Evolutionary conservation across 2,113 vertebrate genomes (phyloP), one percentile per base, ranked within the genome.

Genomic region (Donacobius atricapilla): DNA sequence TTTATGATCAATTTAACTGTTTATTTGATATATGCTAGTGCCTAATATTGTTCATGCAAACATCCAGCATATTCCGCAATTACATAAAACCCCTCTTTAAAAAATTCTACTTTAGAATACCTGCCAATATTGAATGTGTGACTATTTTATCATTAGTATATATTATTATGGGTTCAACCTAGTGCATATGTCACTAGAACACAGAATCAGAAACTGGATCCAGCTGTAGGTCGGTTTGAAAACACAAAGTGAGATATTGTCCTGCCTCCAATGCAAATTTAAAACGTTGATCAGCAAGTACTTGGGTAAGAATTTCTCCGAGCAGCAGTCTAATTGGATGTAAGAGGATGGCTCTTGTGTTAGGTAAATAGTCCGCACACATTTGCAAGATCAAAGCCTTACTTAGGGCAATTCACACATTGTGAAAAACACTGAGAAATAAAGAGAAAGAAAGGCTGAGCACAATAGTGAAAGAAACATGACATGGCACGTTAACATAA

Each of bases 311-410:
- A 45, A 72, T 87, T 87, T 80, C 57, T 93, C 37, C 45, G 69
- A 63, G 13, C 21, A 47, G 3, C 17, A 25, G 24, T 50, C n/a
- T 56, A 51, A 35, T 48, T 85, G 40, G 54, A 27, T 53, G n/a
- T 44, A 81, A 91, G 39, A 80, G 63, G 33, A 40, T 42, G 65
- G 16, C 23, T 93, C 5, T 20, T 40, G 1, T 33, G 15, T n/a
- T 50, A 73, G 17, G 50, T 63, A 77, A 75, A 73, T 31, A 77
- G 20, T 82, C 72, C 85, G 47, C 58, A 47, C 25, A 50, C 4
- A 45, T 93, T 88, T 86, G 37, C 42, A 83, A 86, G 87, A 93
- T 88, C 75, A 94, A 91, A 94, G 94, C 35, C 47, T 73, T 82
- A 76, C 63, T 85, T 73, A 44, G 56, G 42, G 58, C 75, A 88